Base-by-base conservation (phyloP, 2,113 vertebrate genomes). In the Hydrochoerus hydrochaeris region DNA sequence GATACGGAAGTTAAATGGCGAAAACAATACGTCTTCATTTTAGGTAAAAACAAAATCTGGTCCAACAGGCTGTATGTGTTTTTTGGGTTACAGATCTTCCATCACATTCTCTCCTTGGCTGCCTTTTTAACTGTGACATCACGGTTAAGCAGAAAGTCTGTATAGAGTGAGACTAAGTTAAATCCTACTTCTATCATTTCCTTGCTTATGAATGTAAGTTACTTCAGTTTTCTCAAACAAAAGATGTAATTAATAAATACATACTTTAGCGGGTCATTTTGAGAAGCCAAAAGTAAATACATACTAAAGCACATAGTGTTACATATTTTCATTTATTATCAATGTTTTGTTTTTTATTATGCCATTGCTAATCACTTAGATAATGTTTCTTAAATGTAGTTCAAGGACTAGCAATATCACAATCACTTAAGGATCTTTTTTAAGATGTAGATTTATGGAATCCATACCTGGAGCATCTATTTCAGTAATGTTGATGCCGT, bases 21-120 rank as follows among this genome's bases (percentile, higher is more conserved):
- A 96, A 95, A 95, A 65, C 44, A 60, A n/a, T 83, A 69, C 89
- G 86, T 94, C 89, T 96, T 96, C 95, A 69, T 94, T 97, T 86
- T 81, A 75, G 81, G 93, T 81, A 95, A 94, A 90, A 84, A 57
- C 35, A 85, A 57, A 52, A 93, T 73, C n/a, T 84, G 60, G 73
- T 20, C 86, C 89, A 88, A 35, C 41, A 88, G 54, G 28, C n/a
- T 60, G 11, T 32, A 35, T 0, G 1, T 80, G 81, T 49, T 80
- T 94, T 78, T 87, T 82, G 81, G 52, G 58, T 77, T 71, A 49
- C 28, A 87, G 44, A 44, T 17, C 44, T 93, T 89, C 67, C 46
- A 77, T 5, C 19, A 8, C 35, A 8, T 78, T 78, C 46, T n/a
- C 38, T 63, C 5, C 44, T 80, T 71, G 28, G 63, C 20, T 65